Evolutionary conservation across 2,797 vertebrate species (phyloP), one percentile per base, ranked within the genome.

Genomic region (Rallus crepitans): DNA sequence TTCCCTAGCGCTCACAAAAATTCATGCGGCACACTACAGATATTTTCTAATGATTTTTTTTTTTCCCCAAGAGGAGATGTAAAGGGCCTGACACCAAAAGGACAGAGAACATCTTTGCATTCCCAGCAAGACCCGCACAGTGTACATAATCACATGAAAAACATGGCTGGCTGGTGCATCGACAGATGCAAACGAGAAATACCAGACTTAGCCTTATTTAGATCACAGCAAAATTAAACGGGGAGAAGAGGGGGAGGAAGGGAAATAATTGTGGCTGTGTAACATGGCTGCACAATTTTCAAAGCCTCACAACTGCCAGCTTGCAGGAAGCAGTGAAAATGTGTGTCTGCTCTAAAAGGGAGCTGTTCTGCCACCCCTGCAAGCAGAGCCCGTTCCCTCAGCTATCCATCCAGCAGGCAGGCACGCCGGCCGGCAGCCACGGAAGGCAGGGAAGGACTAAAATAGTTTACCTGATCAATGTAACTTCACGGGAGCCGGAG

Each of bases 131-230:
- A 94, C 47, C 37, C 91, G 24, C 94, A 93, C 91, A 16, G 84
- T 65, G 70, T 20, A 83, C 81, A 97, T 77, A 97, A 97, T 94
- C 77, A 88, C 87, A 91, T 25, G 78, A 97, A 97, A 98, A 98
- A 98, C 97, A 98, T 98, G 98, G 98, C 98, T 98, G 98, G 96
- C 97, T 97, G 96, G 96, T 96, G 94, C 97, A 92, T 76, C 93
- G 93, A 81, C 91, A 97, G 94, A 94, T 97, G 95, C 95, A 95
- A 96, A 95, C 72, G 66, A 87, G 88, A 87, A 95, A 89, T 12
- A 77, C 79, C 86, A 90, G 96, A 96, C 94, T 93, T 57, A 90
- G 89, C 91, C 95, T 95, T 45, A 89, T 94, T 94, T 86, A 95
- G 93, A 95, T 83, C 94, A 70, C 89, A 2, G 91, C 85, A 89